Evolutionary conservation across 2,888 invertebrate genomes (phyloP).

Genomic region (Conchocele bisecta): DNA sequence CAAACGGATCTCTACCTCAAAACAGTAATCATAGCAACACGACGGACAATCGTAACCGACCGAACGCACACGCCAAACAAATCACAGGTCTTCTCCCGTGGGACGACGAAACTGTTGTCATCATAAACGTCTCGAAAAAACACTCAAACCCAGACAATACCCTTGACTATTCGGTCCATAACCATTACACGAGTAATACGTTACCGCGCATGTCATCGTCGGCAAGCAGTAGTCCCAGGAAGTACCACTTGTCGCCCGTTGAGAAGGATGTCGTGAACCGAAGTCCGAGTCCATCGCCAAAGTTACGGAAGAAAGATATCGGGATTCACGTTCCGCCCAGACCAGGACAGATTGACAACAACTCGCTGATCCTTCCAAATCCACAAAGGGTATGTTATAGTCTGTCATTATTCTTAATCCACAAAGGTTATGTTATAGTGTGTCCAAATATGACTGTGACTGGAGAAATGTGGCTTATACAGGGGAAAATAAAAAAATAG

Average conservation of each 20-base stretch:
- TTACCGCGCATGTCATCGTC: conserved; percentile 58
- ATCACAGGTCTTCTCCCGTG: conserved; percentile 61
- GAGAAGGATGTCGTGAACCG: conserved; percentile 58
- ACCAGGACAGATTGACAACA: conserved; percentile 91
- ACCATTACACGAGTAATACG: conserved; percentile 47
- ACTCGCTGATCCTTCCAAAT: conserved; percentile 87
- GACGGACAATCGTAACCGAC: conserved; percentile 38
- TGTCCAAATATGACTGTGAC: too few species aligned
- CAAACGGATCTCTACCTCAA: conserved; percentile 29
- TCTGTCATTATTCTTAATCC: too few species aligned
- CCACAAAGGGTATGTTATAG: conserved; percentile 85
- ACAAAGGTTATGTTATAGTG: too few species aligned
- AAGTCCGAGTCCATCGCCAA: conserved; percentile 75
- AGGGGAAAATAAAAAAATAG: too few species aligned
- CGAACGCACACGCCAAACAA: conserved; percentile 44
- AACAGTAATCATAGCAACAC: conserved; percentile 35
- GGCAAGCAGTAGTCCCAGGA: conserved; percentile 60
- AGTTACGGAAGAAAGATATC: conserved; percentile 64
- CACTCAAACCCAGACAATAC: conserved; percentile 41
- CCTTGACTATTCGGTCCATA: conserved; percentile 23
- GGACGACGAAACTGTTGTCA: conserved; percentile 75
- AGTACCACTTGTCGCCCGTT: conserved; percentile 63
- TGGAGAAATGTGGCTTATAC: too few species aligned
- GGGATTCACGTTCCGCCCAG: conserved; percentile 61
- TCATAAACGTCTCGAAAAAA: conserved; percentile 65